Percentiles rank a stretch among this genome's conserved stretches.
phyloP scores from a whole-genome alignment of 2,113 vertebrate species.

The Tauraco erythrolophus region DNA sequence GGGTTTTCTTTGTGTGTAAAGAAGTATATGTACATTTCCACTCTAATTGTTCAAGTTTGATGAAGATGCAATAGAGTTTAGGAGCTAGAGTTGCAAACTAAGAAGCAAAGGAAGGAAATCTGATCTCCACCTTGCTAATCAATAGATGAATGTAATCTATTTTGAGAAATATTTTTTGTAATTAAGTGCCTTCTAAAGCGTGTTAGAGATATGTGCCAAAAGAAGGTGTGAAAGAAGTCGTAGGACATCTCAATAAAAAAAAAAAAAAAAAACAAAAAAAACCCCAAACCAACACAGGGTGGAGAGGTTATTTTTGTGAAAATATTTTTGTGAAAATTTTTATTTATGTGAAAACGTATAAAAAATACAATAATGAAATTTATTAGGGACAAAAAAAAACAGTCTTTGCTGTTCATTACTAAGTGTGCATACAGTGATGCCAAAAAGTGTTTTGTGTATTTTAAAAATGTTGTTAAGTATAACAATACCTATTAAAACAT shows the following conservation, averaged over 20 bases:
- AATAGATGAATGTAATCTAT: not conserved
- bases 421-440: not conserved
- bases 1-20: not conserved
- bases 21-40: not conserved
- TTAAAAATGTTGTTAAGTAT: not conserved
- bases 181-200: not conserved
- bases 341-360: not conserved
- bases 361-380: not conserved
- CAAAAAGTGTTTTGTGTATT: not conserved
- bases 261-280: no score
- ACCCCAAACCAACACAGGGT: no score
- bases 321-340: no score
- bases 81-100: not conserved
- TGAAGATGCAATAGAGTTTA: not conserved
- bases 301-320: not conserved
- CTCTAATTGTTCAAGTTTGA: not conserved
- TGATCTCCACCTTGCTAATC: not conserved
- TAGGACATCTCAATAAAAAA: not conserved
- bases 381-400: rapidly evolving
- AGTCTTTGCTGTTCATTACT: not conserved
- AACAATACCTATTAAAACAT: not conserved
- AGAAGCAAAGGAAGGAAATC: not conserved
- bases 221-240: not conserved
- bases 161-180: not conserved
- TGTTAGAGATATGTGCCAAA: not conserved